These are phyloP conservation scores for Onychorhynchus coronatus DNA, from an alignment of 2,113 vertebrate genomes.

Conservation along the genomic window DNA sequence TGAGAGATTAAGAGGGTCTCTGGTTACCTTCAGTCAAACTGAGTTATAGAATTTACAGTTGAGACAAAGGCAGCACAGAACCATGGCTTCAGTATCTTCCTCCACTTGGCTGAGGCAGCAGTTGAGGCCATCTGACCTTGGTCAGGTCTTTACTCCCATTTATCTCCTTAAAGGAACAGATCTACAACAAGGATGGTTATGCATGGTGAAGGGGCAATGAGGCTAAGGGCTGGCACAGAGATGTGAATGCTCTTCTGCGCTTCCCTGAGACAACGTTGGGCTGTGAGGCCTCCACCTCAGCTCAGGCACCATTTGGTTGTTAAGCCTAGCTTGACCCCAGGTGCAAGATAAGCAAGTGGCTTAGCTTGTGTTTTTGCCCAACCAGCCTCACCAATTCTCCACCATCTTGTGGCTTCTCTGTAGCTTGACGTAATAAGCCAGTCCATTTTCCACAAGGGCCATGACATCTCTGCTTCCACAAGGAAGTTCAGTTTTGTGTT, in stretches of 20 bases:
- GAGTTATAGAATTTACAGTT: neutral
- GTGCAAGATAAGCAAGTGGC: neutral
- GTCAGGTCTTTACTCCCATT: neutral
- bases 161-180: neutral
- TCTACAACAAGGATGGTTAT: neutral
- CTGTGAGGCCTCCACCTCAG: neutral
- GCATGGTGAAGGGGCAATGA: neutral
- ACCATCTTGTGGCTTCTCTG: neutral
- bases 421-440: neutral
- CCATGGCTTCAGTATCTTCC: neutral
- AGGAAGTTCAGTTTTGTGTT: neutral
- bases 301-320: neutral
- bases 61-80: neutral
- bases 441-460: neutral
- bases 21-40: neutral
- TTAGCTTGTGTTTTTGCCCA: neutral
- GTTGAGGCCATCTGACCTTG: neutral
- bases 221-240: neutral
- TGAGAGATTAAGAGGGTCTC: neutral
- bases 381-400: neutral
- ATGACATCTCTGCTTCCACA: neutral
- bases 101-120: neutral
- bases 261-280: rapidly evolving
- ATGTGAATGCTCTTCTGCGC: rapidly evolving
- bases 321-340: neutral